A percentile compares a stretch with the other conserved stretches of the same genome.
These are phyloP conservation scores for Tetanocera ferruginea DNA, from an alignment of 2,888 invertebrate species.

Conservation along the genomic window DNA sequence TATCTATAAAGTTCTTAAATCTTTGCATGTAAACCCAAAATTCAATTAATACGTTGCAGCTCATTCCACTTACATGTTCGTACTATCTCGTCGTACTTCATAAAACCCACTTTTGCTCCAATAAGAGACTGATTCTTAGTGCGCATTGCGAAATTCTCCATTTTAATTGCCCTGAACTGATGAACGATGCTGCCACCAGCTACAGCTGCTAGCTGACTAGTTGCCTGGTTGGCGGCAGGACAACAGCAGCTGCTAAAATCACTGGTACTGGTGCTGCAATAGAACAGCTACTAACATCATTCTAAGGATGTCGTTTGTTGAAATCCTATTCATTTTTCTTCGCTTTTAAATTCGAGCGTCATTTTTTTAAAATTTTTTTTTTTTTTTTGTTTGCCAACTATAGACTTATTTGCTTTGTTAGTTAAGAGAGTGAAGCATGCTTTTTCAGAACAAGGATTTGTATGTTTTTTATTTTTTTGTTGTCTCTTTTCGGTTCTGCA, in stretches of 20 bases:
- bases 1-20: not conserved
- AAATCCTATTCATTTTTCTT: slow-evolving; percentile 20
- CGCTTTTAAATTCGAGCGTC: not conserved
- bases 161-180: slow-evolving; percentile 38
- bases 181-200: slow-evolving; percentile 29
- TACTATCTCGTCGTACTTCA: too few species aligned
- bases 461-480: not conserved
- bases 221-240: not conserved
- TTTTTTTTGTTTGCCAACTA: not conserved
- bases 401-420: not conserved
- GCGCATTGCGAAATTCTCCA: slow-evolving; percentile 12
- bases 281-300: slow-evolving; percentile 10
- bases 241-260: not conserved
- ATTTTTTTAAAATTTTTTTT: not conserved
- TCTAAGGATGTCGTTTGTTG: not conserved
- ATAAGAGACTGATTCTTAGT: not conserved
- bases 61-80: not conserved
- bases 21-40: not conserved
- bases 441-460: not conserved
- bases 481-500: not conserved
- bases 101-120: too few species aligned
- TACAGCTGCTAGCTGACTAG: slow-evolving; percentile 8
- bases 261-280: not conserved
- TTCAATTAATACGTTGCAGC: not conserved
- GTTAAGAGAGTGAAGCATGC: not conserved